Conservation (phyloP, 1,140 invertebrate species). For the Rhagoletis pomonella region DNA sequence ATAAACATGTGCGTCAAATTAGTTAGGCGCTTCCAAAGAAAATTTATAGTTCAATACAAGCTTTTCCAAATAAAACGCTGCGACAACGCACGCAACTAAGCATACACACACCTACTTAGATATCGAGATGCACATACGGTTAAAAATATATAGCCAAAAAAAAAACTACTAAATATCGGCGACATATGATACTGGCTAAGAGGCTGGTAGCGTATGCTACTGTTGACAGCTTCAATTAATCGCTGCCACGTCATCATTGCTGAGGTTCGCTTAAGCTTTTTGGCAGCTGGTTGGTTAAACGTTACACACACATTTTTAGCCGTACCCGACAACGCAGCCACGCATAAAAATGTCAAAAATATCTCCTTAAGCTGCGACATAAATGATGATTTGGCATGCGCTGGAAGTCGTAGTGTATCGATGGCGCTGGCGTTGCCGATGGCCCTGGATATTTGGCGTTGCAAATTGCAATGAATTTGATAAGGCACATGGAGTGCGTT, state of each 20-base stretch:
- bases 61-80: not conserved
- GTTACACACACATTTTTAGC: not conserved
- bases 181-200: not conserved
- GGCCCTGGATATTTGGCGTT: no score
- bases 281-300: not conserved
- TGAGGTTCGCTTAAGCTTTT: not conserved
- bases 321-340: not conserved
- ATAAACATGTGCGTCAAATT: conserved; percentile 8
- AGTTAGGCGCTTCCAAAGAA: not conserved
- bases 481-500: no score
- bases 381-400: not conserved
- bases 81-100: not conserved
- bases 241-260: not conserved
- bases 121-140: no score
- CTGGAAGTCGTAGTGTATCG: not conserved
- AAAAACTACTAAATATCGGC: not conserved
- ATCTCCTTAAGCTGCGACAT: not conserved
- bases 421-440: not conserved
- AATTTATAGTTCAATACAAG: not conserved
- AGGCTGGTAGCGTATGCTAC: not conserved
- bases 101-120: no score
- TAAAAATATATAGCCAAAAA: no score
- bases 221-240: conserved; percentile 35
- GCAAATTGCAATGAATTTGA: not conserved
- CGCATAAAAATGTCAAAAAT: conserved; percentile 20